Conservation (phyloP, 1,140 invertebrate species). For the Drosophila micromelanica region DNA sequence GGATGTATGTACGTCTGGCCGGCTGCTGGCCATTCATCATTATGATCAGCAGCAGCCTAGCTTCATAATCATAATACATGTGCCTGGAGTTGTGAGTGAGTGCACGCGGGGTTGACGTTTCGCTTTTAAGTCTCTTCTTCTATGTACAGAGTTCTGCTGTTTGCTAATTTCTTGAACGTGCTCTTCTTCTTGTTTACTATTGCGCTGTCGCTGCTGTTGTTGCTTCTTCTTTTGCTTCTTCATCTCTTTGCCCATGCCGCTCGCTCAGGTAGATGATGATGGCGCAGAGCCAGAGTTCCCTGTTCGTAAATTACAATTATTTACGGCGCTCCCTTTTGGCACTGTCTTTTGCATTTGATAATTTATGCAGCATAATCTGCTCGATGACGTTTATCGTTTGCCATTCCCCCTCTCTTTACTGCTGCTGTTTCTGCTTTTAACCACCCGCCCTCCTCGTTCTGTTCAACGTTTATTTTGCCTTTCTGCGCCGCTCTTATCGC, state of each 20-base stretch:
- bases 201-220: conserved; percentile 18
- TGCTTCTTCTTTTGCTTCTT: conserved; percentile 25
- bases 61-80: conserved; percentile 73
- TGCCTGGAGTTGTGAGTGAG: neutral
- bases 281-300: conserved; percentile 56
- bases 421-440: conserved; percentile 2
- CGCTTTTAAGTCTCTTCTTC: conserved; percentile 62
- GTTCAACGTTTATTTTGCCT: conserved; percentile 46
- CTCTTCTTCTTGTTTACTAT: conserved; percentile 72
- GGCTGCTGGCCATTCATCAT: conserved; percentile 51
- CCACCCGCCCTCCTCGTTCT: conserved; percentile 6
- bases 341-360: conserved; percentile 74
- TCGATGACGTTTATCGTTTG: conserved; percentile 79
- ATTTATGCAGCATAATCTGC: conserved; percentile 80
- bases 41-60: conserved; percentile 43
- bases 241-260: conserved; percentile 42
- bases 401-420: conserved; percentile 40
- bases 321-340: conserved; percentile 72
- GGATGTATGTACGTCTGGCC: neutral
- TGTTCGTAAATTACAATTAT: conserved; percentile 80
- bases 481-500: conserved; percentile 52
- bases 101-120: conserved; percentile 52
- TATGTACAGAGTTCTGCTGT: conserved; percentile 33
- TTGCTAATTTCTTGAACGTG: conserved; percentile 82
- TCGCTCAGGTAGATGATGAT: conserved; percentile 61